Base-by-base conservation (phyloP, 1,140 invertebrate genomes). In the Ditylenchus dipsaci region DNA sequence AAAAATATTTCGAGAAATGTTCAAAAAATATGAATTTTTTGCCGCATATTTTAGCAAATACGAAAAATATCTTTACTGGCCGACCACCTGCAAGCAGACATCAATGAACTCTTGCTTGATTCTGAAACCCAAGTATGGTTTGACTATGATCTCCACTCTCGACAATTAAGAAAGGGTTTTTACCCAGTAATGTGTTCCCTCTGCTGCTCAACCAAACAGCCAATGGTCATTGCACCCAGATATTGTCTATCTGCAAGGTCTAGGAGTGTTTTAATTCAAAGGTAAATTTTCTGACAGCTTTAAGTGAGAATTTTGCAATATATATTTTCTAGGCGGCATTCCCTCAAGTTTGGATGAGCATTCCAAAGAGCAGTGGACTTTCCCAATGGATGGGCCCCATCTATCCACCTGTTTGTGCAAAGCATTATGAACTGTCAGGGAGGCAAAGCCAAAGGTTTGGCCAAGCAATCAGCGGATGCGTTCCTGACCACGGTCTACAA, bases 341-440 rank as follows among this genome's bases (percentile, higher is more conserved):
- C 92, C 67, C 1, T 89, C 91, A 0, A 91, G 90, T 0, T 84
- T 91, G 9, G 87, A 89, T 5, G 68, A 74, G 68, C 87, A 89
- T 23, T 89, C 90, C 0, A 90, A 90, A 1, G 91, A 95, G 82
- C 92, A 95, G 78, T 95, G 93, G 93, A 92, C 95, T 84, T 92
- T 89, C 69, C 92, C 92, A 94, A 94, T 81, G 91, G 90, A 0
- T 77, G 75, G 75, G 80, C 78, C 8, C 78, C 78, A 9, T 72
- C 71, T 60, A 70, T 80, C 27, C 78, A 80, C 63, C 73, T 80
- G 63, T 71, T 80, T 33, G 72, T 78, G 27, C 65, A 72, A 15
- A 80, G 53, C 88, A 93, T 47, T 87, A 88, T 77, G 17, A 70
- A 76, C 30, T 79, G 80, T 58, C 58, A 71, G 19, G 62, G 75